Evolutionary conservation across 2,797 vertebrate species (phyloP), one percentile per base, ranked within the genome.

Genomic region (Mastacembelus armatus): DNA sequence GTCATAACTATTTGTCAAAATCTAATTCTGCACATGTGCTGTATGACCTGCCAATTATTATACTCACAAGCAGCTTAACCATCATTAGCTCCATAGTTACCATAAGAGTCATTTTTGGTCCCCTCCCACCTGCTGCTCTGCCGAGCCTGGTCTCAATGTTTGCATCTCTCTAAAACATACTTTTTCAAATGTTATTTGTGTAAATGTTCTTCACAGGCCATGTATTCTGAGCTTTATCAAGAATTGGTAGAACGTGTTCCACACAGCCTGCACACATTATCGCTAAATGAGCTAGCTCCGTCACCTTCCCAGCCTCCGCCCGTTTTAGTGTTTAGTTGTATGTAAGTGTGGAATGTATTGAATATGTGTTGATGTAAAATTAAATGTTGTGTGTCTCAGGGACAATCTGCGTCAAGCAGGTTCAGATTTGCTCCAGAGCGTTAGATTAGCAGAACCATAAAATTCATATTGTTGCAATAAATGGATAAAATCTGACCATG

Each of bases 1-100:
- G 32, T 63, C 58, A 58, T 44, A 36, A 27, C 68, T 39, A 68
- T 77, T 64, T 66, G 51, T 81, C 77, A 74, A 78, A 71, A 56
- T 76, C 18, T 52, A 61, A 78, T 73, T 70, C 19, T n/a, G n/a
- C n/a, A n/a, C n/a, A n/a, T n/a, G n/a, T n/a, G n/a, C n/a, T n/a
- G n/a, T n/a, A n/a, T n/a, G n/a, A n/a, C n/a, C n/a, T n/a, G n/a
- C n/a, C n/a, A n/a, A n/a, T n/a, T n/a, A n/a, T n/a, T n/a, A n/a
- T n/a, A n/a, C n/a, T n/a, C n/a, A n/a, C n/a, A n/a, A n/a, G n/a
- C n/a, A n/a, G n/a, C n/a, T n/a, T n/a, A n/a, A n/a, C n/a, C n/a
- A n/a, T n/a, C n/a, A n/a, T n/a, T n/a, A n/a, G n/a, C n/a, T n/a
- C n/a, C n/a, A n/a, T n/a, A n/a, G n/a, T n/a, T n/a, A n/a, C n/a